These are phyloP conservation scores for Triops cancriformis DNA, from an alignment of 1,140 invertebrate genomes.

Conservation along the genomic window DNA sequence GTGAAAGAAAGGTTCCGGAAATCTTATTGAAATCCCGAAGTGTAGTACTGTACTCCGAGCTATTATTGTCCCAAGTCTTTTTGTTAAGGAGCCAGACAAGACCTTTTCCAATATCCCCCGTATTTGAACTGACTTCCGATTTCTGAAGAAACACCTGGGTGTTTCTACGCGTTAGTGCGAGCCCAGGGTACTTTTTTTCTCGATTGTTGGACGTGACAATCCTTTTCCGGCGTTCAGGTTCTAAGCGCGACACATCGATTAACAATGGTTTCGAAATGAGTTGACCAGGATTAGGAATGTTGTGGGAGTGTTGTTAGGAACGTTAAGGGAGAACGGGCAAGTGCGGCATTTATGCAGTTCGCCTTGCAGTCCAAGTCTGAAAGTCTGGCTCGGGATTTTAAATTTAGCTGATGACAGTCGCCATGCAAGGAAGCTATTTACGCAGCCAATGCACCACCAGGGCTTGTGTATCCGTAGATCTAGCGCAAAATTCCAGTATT, in stretches of 20 bases:
- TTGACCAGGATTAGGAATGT: no score
- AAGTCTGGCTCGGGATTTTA: constrained; percentile 5
- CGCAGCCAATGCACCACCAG: background rate
- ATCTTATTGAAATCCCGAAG: background rate
- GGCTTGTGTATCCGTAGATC: background rate
- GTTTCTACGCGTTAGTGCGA: background rate
- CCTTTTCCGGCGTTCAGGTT: no score
- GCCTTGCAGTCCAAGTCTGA: background rate
- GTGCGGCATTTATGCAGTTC: background rate
- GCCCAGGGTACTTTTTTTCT: no score
- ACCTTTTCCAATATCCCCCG: background rate
- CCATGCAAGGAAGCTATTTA: constrained; percentile 13
- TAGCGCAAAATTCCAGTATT: background rate
- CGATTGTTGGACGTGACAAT: no score
- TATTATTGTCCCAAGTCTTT: background rate
- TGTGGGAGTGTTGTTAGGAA: background rate
- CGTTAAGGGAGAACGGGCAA: background rate
- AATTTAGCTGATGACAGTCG: constrained; percentile 6
- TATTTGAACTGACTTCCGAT: background rate
- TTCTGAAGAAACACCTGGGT: background rate
- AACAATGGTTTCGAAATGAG: no score
- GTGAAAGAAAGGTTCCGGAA: background rate
- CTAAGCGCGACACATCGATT: no score
- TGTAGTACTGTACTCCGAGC: background rate
- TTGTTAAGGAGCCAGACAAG: background rate